Base-by-base conservation (phyloP, 2,113 vertebrate genomes). In the Thunnus thynnus region DNA sequence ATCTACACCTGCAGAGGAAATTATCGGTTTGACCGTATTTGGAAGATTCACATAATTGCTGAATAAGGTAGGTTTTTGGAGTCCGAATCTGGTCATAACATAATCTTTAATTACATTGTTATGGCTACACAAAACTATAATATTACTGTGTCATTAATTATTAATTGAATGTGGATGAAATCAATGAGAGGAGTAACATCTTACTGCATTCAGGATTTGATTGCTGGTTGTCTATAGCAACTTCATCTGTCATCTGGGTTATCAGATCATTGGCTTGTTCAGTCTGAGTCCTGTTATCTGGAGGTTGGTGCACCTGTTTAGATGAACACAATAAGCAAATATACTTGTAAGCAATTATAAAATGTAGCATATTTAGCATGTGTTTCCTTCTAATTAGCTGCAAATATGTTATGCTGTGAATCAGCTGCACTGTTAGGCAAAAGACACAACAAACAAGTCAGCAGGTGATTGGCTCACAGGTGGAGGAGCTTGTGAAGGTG, bases 191-290 rank as follows among this genome's bases (percentile, higher is more conserved):
- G 0, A 61, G 4, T 36, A 80, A 67, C 5, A 65, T 61, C 83
- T 84, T 90, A 93, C 90, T 92, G 91, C 80, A 87, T 69, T 94
- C 92, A 51, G 69, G 78, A 80, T 87, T 88, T 86, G 86, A 80
- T 70, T 93, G 89, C 61, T 76, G 89, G 57, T 95, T 88, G 86
- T 99, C 97, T 86, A 99, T 97, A 70, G 94, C 91, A 88, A 95
- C 93, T 86, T 99, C 97, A 30, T 97, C 97, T 22, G 96, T 87
- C 92, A 99, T 93, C 10, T 97, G 96, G 73, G 89, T 95, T 73
- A 99, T 91, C 54, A 99, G 91, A 86, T 97, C 96, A 89, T 96
- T 96, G 5, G 94, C 90, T 90, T 96, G 95, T 90, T 99, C 96
- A 10, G 92, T 93, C 72, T 96, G 95, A 60, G 95, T 97, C 88